phyloP scores from a whole-genome alignment of 2,888 invertebrate genomes.

The Vannuccia rotundouncinata region DNA sequence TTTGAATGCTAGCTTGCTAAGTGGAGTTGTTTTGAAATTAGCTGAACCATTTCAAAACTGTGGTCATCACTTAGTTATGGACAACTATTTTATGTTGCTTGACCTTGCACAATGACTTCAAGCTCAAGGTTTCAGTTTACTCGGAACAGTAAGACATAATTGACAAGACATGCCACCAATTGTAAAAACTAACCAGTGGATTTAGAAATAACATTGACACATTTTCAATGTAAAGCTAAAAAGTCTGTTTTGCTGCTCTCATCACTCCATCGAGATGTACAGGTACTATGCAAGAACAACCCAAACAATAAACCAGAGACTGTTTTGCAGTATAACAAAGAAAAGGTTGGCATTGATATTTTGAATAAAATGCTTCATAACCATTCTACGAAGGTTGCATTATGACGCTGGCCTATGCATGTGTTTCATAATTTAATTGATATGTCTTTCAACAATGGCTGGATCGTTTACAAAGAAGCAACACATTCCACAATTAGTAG shows the following conservation, averaged over 20 bases:
- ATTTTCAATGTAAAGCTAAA: constrained; percentile 28
- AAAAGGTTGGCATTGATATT: constrained; percentile 32
- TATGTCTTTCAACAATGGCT: constrained; percentile 23
- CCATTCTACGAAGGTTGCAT: constrained; percentile 28
- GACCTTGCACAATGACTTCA: constrained; percentile 25
- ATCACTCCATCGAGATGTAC: constrained; percentile 20
- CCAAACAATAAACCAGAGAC: constrained; percentile 24
- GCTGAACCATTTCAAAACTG: constrained; percentile 30
- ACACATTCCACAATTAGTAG: constrained; percentile 25
- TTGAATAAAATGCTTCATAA: constrained; percentile 30
- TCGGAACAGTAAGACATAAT: constrained; percentile 22
- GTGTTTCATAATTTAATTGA: constrained; percentile 24
- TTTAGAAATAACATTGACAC: constrained; percentile 24
- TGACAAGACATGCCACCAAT: constrained; percentile 26
- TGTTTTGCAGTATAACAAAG: constrained; percentile 22
- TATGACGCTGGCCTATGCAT: constrained; percentile 27
- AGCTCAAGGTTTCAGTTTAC: constrained; percentile 27
- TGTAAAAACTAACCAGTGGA: constrained; percentile 22
- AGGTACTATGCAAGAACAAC: constrained; percentile 21
- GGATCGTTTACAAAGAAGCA: constrained; percentile 27
- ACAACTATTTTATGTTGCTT: constrained; percentile 24
- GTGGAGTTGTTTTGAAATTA: constrained; percentile 21
- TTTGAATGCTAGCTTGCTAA: constrained; percentile 11
- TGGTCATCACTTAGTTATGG: constrained; percentile 14
- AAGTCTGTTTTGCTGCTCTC: constrained; percentile 30